phyloP scores from a whole-genome alignment of 1,140 invertebrate genomes.

The Drosophila takahashii region DNA sequence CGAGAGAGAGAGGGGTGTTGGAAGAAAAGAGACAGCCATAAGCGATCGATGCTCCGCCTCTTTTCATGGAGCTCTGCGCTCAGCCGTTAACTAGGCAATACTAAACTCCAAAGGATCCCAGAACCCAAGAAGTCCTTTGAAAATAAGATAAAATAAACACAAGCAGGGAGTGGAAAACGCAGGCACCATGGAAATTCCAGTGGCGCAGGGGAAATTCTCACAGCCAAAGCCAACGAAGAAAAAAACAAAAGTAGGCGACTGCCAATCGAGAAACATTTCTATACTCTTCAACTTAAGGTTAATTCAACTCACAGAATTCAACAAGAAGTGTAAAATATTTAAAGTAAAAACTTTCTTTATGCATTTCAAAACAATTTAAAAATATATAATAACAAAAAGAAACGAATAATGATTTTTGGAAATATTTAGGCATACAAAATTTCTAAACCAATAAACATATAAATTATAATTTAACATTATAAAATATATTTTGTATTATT shows the following conservation, averaged over 20 bases:
- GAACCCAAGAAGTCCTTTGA: not conserved
- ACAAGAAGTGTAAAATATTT: too few species aligned
- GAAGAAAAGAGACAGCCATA: not conserved
- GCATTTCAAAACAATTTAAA: too few species aligned
- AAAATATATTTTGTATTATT: too few species aligned
- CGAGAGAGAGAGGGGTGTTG: conserved; percentile 3
- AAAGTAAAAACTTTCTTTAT: too few species aligned
- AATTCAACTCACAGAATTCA: not conserved
- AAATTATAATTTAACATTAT: too few species aligned
- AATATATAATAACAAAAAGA: too few species aligned
- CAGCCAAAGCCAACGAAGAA: not conserved
- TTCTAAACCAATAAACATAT: too few species aligned
- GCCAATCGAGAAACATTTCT: conserved; percentile 20
- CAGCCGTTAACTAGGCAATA: conserved; percentile 56
- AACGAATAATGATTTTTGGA: too few species aligned
- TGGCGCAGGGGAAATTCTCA: conserved; percentile 36
- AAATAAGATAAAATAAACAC: not conserved
- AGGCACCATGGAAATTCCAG: conserved; percentile 47
- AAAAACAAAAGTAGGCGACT: not conserved
- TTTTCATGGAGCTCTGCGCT: conserved; percentile 19
- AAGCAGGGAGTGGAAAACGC: not conserved
- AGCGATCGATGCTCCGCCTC: conserved; percentile 36
- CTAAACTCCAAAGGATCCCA: conserved; percentile 36
- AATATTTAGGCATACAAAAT: too few species aligned
- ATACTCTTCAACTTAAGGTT: conserved; percentile 4